A percentile compares a stretch with the other conserved stretches of the same genome.
phyloP scores from a whole-genome alignment of 1,140 invertebrate species.

The Steinernema feltiae region DNA sequence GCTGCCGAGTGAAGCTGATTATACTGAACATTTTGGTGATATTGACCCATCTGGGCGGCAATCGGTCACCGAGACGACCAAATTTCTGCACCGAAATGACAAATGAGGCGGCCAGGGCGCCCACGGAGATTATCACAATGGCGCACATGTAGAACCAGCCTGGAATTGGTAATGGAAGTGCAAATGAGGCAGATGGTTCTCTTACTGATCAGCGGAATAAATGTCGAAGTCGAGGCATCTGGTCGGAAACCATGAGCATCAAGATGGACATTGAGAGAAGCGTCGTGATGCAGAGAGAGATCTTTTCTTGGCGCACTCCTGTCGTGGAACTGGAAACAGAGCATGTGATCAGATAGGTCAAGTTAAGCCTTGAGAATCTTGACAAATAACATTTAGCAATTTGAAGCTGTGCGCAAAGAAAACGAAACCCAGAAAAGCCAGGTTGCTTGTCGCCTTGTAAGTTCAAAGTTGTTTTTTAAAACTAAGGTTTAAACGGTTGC shows the following conservation, averaged over 20 bases:
- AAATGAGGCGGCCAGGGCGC: constrained; percentile 26
- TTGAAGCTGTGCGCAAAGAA: too few species aligned
- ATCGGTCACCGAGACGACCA: constrained; percentile 17
- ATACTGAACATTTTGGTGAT: constrained; percentile 17
- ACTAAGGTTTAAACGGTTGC: too few species aligned
- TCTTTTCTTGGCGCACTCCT: constrained; percentile 49
- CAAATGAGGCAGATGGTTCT: constrained; percentile 12
- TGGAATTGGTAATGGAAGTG: constrained; percentile 14
- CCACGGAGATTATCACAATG: constrained; percentile 35
- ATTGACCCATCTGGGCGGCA: constrained; percentile 4
- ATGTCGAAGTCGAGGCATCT: constrained; percentile 38
- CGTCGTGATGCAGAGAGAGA: constrained; percentile 39
- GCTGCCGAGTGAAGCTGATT: constrained; percentile 12
- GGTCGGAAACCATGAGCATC: constrained; percentile 41
- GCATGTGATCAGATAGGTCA: too few species aligned
- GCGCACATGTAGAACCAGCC: constrained; percentile 36
- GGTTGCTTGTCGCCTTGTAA: too few species aligned
- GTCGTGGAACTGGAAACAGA: constrained; percentile 47
- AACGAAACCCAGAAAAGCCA: too few species aligned
- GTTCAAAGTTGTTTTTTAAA: too few species aligned
- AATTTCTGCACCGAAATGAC: constrained; percentile 25
- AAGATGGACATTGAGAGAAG: constrained; percentile 40
- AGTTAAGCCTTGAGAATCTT: too few species aligned
- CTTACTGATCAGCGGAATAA: constrained; percentile 39
- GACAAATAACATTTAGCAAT: too few species aligned